Base-by-base conservation (phyloP, 2,797 vertebrate genomes). In the Sebastes itinus region DNA sequence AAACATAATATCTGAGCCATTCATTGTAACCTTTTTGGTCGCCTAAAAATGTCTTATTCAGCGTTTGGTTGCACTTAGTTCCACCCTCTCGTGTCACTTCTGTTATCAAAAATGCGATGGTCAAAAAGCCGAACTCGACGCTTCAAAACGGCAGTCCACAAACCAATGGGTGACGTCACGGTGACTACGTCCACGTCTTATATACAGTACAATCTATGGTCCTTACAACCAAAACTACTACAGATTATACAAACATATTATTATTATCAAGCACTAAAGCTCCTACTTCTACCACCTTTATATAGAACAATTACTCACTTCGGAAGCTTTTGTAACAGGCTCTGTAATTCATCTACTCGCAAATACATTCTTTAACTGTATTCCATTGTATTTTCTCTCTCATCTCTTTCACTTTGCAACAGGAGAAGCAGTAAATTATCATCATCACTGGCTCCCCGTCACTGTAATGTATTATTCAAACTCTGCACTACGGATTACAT, bases 381-480 rank as follows among this genome's bases (percentile, higher is more conserved):
- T 74, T 66, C 69, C 25, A 66, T 75, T 87, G 72, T 56, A 72
- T 85, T 87, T 80, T 76, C 58, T 75, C 81, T 70, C 28, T 81
- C 68, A 75, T 87, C 67, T 76, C 60, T 87, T 90, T 89, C 79
- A 88, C 80, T 91, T 91, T 88, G 73, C 70, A 76, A 81, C 70
- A 72, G 25, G 54, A 90, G 72, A 89, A 86, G 68, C 64, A 52
- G 61, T 80, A 80, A 91, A 89, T 87, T 81, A 91, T 90, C 61
- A 81, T 88, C 89, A 84, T 81, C 78, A 74, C 33, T 81, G 78
- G 78, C 83, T 80, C 75, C 72, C 72, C 52, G 54, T 77, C 87
- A 68, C 60, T 61, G 42, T 80, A 79, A 90, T 85, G 87, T 82
- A 79, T 89, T 90, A 92, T 88, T 90, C 82, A 87, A 77, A 86